These are phyloP conservation scores for Erebia ligea DNA, from an alignment of 2,888 invertebrate species.

Conservation along the genomic window DNA sequence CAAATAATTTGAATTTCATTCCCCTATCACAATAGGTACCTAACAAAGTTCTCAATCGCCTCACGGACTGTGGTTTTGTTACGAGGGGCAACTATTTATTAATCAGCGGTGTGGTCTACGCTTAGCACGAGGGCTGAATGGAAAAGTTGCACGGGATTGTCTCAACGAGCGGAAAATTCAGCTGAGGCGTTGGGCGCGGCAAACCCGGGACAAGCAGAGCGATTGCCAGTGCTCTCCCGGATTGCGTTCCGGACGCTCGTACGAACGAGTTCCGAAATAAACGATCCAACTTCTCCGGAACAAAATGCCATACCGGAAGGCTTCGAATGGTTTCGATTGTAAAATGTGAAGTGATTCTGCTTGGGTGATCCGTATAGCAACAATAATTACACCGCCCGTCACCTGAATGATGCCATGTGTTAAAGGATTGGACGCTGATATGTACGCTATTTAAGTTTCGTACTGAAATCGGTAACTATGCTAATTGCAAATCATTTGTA, in stretches of 20 bases:
- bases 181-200: slow-evolving; percentile 49
- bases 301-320: slow-evolving; percentile 58
- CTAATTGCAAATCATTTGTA: not conserved
- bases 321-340: slow-evolving; percentile 52
- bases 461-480: slow-evolving; percentile 27
- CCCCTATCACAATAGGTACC: not conserved
- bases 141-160: slow-evolving; percentile 51
- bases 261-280: slow-evolving; percentile 30
- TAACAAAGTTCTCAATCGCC: not conserved
- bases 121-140: slow-evolving; percentile 46
- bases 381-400: slow-evolving; percentile 11
- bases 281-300: slow-evolving; percentile 48
- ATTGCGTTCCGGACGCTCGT: slow-evolving; percentile 49
- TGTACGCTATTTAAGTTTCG: slow-evolving; percentile 27
- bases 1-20: not conserved
- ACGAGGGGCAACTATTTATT: slow-evolving; percentile 5
- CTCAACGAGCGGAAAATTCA: slow-evolving; percentile 40
- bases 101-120: not conserved
- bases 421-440: slow-evolving; percentile 30
- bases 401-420: slow-evolving; percentile 28
- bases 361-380: slow-evolving; percentile 17
- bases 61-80: not conserved
- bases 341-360: slow-evolving; percentile 59
- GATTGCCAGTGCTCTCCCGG: slow-evolving; percentile 58
- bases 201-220: slow-evolving; percentile 45